These are phyloP conservation scores for Salarias fasciatus DNA, from an alignment of 2,797 vertebrate species.

Conservation along the genomic window DNA sequence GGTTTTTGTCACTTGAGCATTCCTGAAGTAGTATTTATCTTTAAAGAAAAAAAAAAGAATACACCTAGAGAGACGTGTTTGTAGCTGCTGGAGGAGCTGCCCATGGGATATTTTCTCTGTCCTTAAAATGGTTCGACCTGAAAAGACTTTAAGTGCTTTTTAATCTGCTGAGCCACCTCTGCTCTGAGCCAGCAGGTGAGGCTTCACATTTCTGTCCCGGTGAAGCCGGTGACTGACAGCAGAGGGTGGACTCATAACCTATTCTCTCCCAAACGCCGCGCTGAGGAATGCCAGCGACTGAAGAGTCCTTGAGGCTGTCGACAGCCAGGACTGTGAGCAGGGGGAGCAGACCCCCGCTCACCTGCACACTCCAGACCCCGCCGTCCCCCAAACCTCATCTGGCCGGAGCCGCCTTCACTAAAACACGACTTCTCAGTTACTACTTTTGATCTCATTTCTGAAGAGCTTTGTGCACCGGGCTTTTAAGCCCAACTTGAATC, in stretches of 20 bases:
- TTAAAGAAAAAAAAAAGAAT: too few species aligned
- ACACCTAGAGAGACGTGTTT: too few species aligned
- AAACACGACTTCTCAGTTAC: too few species aligned
- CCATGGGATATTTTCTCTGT: too few species aligned
- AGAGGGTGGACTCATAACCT: constrained; percentile 25
- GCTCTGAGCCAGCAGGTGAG: constrained; percentile 52
- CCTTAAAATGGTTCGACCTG: too few species aligned
- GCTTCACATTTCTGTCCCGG: constrained; percentile 37
- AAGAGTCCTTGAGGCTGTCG: constrained; percentile 72
- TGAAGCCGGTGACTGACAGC: constrained; percentile 49
- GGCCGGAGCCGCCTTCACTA: too few species aligned
- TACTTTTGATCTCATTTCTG: too few species aligned
- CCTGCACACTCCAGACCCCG: constrained; percentile 44
- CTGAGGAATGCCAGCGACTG: constrained; percentile 71
- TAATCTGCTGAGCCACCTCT: constrained; percentile 14
- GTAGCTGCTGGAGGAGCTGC: too few species aligned
- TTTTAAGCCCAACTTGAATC: too few species aligned
- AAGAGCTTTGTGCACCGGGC: too few species aligned
- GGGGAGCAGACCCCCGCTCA: constrained; percentile 55
- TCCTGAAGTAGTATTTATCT: too few species aligned
- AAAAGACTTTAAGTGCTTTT: not conserved
- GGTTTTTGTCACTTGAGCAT: too few species aligned
- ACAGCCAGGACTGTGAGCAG: constrained; percentile 57
- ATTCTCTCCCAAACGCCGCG: constrained; percentile 53
- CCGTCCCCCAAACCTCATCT: constrained; percentile 22